A percentile compares a stretch with the other conserved stretches of the same genome.
phyloP scores from a whole-genome alignment of 2,113 vertebrate genomes.

The Paracanthobrama guichenoti region DNA sequence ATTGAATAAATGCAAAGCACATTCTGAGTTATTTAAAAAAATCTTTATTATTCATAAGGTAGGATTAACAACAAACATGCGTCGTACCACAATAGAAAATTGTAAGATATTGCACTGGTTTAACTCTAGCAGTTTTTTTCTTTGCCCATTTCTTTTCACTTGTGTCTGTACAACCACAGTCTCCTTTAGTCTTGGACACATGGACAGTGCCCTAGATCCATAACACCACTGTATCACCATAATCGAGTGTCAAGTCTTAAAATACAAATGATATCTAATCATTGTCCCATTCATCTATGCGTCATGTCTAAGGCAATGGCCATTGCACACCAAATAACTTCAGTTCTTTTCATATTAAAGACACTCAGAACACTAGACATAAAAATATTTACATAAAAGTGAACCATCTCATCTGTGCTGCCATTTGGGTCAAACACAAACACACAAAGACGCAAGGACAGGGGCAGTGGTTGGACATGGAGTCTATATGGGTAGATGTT shows the following conservation, averaged over 20 bases:
- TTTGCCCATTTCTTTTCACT: slow-evolving; percentile 46
- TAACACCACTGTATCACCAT: background rate
- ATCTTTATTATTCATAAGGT: slow-evolving; percentile 76
- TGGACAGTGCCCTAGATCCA: slow-evolving; percentile 11
- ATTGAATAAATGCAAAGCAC: slow-evolving; percentile 13
- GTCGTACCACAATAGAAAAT: slow-evolving; percentile 74
- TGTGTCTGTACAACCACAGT: slow-evolving; percentile 30
- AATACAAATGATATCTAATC: slow-evolving; percentile 17
- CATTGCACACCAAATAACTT: slow-evolving; percentile 27
- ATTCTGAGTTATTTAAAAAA: slow-evolving; percentile 59
- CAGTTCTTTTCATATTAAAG: slow-evolving; percentile 25
- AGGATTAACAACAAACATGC: slow-evolving; percentile 77
- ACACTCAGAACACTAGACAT: slow-evolving; percentile 4
- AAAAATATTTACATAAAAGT: slow-evolving; percentile 33
- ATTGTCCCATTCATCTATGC: slow-evolving; percentile 13
- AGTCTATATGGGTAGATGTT: background rate
- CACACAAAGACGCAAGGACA: background rate
- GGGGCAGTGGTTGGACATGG: slow-evolving; percentile 7
- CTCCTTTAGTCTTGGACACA: slow-evolving; percentile 42
- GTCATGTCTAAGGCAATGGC: slow-evolving; percentile 31
- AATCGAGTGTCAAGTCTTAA: slow-evolving; percentile 29
- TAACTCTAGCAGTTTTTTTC: slow-evolving; percentile 61
- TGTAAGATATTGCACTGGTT: slow-evolving; percentile 79
- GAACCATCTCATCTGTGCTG: slow-evolving; percentile 16
- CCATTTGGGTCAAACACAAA: background rate